Percentiles rank a stretch among this genome's conserved stretches.
These are phyloP conservation scores for Augochlora pura DNA, from an alignment of 1,140 invertebrate genomes.

Conservation along the genomic window DNA sequence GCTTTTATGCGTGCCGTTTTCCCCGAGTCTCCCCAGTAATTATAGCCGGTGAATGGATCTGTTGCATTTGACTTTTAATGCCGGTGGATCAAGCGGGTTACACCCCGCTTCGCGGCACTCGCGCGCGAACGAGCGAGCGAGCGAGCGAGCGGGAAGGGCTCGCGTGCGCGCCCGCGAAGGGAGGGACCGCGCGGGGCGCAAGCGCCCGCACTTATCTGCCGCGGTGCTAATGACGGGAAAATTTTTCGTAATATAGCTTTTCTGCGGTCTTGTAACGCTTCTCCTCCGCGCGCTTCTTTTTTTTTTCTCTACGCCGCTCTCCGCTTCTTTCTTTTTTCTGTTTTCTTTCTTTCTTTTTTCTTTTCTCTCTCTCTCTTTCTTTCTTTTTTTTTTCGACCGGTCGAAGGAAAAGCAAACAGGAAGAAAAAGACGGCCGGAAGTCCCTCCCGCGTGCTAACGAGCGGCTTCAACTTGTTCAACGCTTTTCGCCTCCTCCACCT, in stretches of 20 bases:
- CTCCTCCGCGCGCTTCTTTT: too few relatives aligned
- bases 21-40: constrained; percentile 68
- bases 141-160: background rate
- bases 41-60: constrained; percentile 74
- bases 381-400: constrained; percentile 3
- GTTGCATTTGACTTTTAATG: constrained; percentile 76
- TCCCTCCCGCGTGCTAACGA: constrained; percentile 16
- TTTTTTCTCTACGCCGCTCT: too few relatives aligned
- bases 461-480: background rate
- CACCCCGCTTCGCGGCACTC: constrained; percentile 59
- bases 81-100: constrained; percentile 66
- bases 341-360: too few relatives aligned
- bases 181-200: too few relatives aligned
- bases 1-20: constrained; percentile 70
- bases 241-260: constrained; percentile 53
- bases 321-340: too few relatives aligned
- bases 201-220: constrained; percentile 60
- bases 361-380: too few relatives aligned
- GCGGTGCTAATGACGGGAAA: constrained; percentile 69
- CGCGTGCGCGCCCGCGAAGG: background rate
- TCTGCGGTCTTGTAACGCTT: constrained; percentile 13
- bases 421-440: constrained; percentile 3
- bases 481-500: too few relatives aligned
- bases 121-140: background rate
- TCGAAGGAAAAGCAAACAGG: constrained; percentile 12